Conservation (phyloP, 2,113 vertebrate species). For the Amphilophus citrinellus region DNA sequence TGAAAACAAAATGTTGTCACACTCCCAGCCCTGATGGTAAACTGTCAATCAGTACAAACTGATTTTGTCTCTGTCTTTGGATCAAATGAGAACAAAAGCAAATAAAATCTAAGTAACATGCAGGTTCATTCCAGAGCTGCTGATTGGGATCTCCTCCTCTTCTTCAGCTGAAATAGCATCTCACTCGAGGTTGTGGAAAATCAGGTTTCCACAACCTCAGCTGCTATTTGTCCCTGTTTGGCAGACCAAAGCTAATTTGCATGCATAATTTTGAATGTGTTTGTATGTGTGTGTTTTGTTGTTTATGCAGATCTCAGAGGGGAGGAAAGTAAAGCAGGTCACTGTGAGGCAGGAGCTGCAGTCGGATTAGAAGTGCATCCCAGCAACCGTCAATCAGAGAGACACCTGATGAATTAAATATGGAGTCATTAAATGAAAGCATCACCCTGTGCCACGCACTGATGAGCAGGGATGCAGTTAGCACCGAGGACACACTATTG, state of each 20-base stretch:
- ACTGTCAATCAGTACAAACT: background rate
- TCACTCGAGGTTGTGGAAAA: background rate
- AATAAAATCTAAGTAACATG: background rate
- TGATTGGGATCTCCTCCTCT: background rate
- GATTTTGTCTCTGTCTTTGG: background rate
- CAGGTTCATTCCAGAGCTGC: background rate
- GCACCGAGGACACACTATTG: background rate
- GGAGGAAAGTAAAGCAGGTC: slow-evolving; percentile 28
- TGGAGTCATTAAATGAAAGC: slow-evolving; percentile 20
- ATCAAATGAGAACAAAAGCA: background rate
- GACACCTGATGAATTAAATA: slow-evolving; percentile 59
- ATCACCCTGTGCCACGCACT: background rate
- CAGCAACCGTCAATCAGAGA: slow-evolving; percentile 40
- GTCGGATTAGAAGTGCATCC: slow-evolving; percentile 12
- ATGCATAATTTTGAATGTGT: slow-evolving; percentile 49
- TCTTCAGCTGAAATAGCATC: slow-evolving; percentile 5
- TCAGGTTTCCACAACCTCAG: slow-evolving; percentile 12
- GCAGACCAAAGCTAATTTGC: slow-evolving; percentile 38
- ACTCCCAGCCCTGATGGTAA: background rate
- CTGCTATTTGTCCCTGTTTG: background rate
- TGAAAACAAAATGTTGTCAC: too few species aligned
- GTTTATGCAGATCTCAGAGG: background rate
- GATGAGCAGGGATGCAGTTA: slow-evolving; percentile 10
- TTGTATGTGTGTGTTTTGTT: slow-evolving; percentile 4
- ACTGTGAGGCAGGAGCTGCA: background rate